These are phyloP conservation scores for Ia io DNA, from an alignment of 2,113 vertebrate species.

Conservation along the genomic window DNA sequence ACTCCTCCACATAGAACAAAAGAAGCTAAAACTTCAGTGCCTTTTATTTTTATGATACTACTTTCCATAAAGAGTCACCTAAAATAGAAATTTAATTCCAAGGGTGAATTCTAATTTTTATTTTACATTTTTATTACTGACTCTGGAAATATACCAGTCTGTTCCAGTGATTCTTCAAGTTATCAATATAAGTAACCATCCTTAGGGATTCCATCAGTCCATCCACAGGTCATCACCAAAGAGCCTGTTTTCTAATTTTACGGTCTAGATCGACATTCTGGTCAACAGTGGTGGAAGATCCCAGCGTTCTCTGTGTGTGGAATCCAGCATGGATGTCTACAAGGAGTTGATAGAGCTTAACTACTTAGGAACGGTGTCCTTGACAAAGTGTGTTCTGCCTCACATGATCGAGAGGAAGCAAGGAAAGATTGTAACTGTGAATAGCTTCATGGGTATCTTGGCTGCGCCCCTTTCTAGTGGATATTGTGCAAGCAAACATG, in stretches of 20 bases:
- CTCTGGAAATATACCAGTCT: background rate
- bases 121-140: slow-evolving; percentile 33
- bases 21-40: background rate
- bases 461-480: slow-evolving; percentile 87
- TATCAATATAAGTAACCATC: background rate
- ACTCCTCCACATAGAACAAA: background rate
- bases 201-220: background rate
- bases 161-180: background rate
- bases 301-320: slow-evolving; percentile 90
- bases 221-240: background rate
- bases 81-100: background rate
- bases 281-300: slow-evolving; percentile 93
- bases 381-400: slow-evolving; percentile 92
- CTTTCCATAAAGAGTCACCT: slow-evolving; percentile 8
- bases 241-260: slow-evolving; percentile 31
- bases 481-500: slow-evolving; percentile 95
- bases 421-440: slow-evolving; percentile 91
- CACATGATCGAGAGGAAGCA: slow-evolving; percentile 89
- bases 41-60: slow-evolving; percentile 18
- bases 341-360: slow-evolving; percentile 92
- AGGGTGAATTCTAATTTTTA: background rate
- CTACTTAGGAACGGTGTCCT: slow-evolving; percentile 92
- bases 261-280: slow-evolving; percentile 90
- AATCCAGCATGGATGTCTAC: slow-evolving; percentile 90
- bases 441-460: slow-evolving; percentile 88